phyloP scores from a whole-genome alignment of 2,113 vertebrate genomes.

The Arizona elegans region DNA sequence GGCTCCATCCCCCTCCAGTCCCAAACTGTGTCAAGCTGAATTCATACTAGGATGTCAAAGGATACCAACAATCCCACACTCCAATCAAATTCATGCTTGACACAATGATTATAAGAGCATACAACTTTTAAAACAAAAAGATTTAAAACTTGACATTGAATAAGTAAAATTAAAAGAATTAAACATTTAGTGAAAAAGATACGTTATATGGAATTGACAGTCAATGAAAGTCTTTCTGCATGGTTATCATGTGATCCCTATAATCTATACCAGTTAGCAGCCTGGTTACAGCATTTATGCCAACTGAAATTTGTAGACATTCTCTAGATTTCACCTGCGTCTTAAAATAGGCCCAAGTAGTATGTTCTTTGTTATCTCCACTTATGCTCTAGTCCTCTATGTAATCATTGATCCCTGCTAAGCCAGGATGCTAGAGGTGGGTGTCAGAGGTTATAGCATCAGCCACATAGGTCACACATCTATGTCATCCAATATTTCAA shows the following conservation, averaged over 20 bases:
- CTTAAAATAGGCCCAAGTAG: background rate
- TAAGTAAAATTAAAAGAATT: background rate
- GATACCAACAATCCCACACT: no score
- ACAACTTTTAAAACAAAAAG: background rate
- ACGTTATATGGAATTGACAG: background rate
- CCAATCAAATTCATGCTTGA: no score
- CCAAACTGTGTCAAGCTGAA: no score
- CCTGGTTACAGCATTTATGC: background rate
- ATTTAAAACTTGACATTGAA: background rate
- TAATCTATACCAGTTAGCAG: background rate
- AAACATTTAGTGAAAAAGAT: background rate
- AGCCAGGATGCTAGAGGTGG: background rate
- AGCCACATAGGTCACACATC: background rate
- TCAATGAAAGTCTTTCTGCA: background rate
- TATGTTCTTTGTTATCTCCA: background rate
- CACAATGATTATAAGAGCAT: background rate
- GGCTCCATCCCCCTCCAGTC: no score
- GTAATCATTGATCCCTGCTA: background rate
- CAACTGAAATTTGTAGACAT: background rate
- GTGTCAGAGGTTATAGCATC: background rate
- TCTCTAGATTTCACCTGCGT: background rate
- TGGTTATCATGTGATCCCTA: background rate
- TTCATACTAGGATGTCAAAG: no score
- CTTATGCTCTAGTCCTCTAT: background rate
- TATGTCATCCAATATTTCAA: background rate